phyloP scores from a whole-genome alignment of 2,113 vertebrate species.

The Nannospalax galili region DNA sequence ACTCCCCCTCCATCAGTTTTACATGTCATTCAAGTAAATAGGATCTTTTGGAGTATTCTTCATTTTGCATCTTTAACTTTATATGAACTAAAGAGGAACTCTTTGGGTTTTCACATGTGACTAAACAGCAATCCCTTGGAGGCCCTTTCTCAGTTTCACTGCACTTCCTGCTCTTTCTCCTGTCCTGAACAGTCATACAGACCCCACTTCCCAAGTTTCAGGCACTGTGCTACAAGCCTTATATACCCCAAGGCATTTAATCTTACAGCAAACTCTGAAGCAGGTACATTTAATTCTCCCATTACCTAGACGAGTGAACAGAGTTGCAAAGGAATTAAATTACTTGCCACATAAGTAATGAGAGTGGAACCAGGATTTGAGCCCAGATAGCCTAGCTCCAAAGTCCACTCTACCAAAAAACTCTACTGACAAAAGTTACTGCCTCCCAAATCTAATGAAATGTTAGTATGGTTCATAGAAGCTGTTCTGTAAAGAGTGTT shows the following conservation, averaged over 20 bases:
- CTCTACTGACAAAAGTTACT: neutral
- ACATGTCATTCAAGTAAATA: constrained; percentile 95
- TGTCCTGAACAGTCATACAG: neutral
- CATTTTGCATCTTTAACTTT: constrained; percentile 16
- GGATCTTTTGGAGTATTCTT: constrained; percentile 56
- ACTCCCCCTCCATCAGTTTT: constrained; percentile 97
- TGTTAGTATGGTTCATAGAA: neutral
- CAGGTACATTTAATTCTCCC: constrained; percentile 34
- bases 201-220: constrained; percentile 1
- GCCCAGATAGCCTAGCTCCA: neutral
- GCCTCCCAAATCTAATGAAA: neutral
- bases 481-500: neutral
- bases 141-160: constrained; percentile 20
- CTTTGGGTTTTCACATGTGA: constrained; percentile 46
- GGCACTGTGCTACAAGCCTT: constrained; percentile 4
- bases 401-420: neutral
- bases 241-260: constrained; percentile 40
- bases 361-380: constrained; percentile 2
- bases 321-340: constrained; percentile 21
- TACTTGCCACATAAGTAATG: neutral
- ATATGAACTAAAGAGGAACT: constrained; percentile 48
- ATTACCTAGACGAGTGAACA: constrained; percentile 14
- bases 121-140: neutral
- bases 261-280: constrained; percentile 10
- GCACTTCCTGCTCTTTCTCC: constrained; percentile 27